phyloP scores from a whole-genome alignment of 2,113 vertebrate species.

The Quiscalus mexicanus region DNA sequence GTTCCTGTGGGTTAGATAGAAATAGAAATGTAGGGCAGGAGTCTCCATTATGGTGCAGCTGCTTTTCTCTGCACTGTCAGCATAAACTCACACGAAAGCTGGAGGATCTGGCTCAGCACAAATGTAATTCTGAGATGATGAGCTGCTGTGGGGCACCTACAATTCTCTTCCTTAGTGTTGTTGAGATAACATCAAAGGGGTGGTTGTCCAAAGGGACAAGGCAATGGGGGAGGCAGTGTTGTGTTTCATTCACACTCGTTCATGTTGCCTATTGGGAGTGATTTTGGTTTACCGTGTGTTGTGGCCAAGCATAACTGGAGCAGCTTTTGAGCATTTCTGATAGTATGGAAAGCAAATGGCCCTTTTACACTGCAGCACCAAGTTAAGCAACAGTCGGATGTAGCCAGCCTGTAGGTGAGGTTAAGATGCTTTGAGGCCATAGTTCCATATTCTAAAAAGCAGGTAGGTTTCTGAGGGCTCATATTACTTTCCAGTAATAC shows the following conservation, averaged over 20 bases:
- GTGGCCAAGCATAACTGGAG: neutral
- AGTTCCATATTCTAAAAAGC: neutral
- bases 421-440: neutral
- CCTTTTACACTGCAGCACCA: neutral
- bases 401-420: neutral
- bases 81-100: neutral
- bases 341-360: neutral
- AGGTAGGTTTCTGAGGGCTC: neutral
- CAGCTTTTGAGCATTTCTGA: neutral
- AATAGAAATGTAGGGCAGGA: constrained; percentile 63
- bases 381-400: neutral
- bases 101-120: constrained; percentile 46
- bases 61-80: constrained; percentile 53
- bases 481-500: neutral
- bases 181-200: neutral
- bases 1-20: constrained; percentile 38
- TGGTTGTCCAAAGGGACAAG: neutral
- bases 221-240: neutral
- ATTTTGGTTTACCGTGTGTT: neutral
- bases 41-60: constrained; percentile 54
- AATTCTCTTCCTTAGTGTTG: neutral
- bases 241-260: neutral
- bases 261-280: neutral
- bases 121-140: constrained; percentile 22
- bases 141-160: constrained; percentile 16